Evolutionary conservation across 2,113 vertebrate genomes (phyloP).

Genomic region (Pica pica): DNA sequence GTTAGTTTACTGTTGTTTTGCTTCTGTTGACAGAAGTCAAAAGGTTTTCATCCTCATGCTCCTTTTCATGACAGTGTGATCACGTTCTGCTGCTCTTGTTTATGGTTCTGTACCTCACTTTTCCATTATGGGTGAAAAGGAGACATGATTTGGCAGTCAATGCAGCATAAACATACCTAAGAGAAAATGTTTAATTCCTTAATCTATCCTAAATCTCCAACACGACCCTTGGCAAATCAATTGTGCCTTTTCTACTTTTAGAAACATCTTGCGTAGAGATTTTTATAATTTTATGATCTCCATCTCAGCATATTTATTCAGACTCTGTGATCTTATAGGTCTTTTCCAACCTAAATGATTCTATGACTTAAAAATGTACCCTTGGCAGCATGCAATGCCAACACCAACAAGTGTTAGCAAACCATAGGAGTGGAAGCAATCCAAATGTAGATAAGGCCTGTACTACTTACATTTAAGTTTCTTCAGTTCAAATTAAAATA

Average conservation of each 20-base stretch:
- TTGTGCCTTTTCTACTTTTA: neutral
- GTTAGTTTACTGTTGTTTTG: neutral
- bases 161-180: neutral
- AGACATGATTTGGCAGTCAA: neutral
- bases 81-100: neutral
- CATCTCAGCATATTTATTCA: neutral
- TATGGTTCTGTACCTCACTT: neutral
- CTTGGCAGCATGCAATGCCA: neutral
- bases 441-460: neutral
- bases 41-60: neutral
- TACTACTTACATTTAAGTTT: neutral
- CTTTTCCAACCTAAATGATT: neutral
- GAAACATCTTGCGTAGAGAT: neutral
- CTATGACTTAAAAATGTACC: neutral
- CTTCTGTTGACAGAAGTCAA: neutral
- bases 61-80: neutral
- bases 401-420: neutral
- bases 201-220: neutral
- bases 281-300: neutral
- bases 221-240: neutral
- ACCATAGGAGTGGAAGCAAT: neutral
- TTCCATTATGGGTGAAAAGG: neutral
- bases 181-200: neutral
- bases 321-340: neutral
- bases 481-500: neutral